Percentiles rank a stretch among this genome's conserved stretches.
Conservation (phyloP, 2,888 invertebrate genomes). For the Carabus problematicus region DNA sequence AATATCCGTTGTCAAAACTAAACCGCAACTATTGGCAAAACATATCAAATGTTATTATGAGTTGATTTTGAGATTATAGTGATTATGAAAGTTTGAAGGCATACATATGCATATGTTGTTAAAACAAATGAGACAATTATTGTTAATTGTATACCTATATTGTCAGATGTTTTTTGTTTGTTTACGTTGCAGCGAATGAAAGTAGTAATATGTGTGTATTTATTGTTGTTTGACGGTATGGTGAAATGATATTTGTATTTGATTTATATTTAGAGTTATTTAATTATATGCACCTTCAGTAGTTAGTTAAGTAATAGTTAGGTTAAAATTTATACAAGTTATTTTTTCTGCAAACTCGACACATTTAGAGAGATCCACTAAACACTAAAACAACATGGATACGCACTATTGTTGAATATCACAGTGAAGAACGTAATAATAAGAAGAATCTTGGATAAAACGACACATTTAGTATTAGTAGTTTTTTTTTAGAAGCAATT, state of each 20-base stretch:
- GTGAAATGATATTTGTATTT: neutral
- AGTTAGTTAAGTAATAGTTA: conserved; percentile 13
- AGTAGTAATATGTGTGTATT: neutral
- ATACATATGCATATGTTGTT: conserved; percentile 1
- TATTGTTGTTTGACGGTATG: neutral
- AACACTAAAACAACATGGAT: conserved; percentile 54
- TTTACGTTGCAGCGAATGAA: neutral
- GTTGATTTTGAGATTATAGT: neutral
- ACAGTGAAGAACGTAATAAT: conserved; percentile 57
- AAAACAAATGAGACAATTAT: neutral
- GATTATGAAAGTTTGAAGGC: conserved; percentile 6
- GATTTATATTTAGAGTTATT: conserved; percentile 1
- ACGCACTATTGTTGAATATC: conserved; percentile 59
- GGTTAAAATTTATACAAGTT: conserved; percentile 29
- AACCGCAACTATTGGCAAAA: conserved; percentile 37
- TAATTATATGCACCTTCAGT: conserved; percentile 24
- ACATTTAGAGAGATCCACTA: conserved; percentile 53
- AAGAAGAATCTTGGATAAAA: conserved; percentile 49
- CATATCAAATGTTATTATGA: conserved; percentile 5
- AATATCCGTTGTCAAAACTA: conserved; percentile 27
- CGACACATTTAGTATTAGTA: conserved; percentile 51
- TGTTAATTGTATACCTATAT: neutral
- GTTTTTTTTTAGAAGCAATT: conserved; percentile 44
- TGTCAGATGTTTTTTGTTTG: neutral
- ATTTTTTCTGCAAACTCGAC: conserved; percentile 50